A percentile compares a stretch with the other conserved stretches of the same genome.
Evolutionary conservation across 2,113 vertebrate genomes (phyloP).

Genomic region (Lepus americanus): DNA sequence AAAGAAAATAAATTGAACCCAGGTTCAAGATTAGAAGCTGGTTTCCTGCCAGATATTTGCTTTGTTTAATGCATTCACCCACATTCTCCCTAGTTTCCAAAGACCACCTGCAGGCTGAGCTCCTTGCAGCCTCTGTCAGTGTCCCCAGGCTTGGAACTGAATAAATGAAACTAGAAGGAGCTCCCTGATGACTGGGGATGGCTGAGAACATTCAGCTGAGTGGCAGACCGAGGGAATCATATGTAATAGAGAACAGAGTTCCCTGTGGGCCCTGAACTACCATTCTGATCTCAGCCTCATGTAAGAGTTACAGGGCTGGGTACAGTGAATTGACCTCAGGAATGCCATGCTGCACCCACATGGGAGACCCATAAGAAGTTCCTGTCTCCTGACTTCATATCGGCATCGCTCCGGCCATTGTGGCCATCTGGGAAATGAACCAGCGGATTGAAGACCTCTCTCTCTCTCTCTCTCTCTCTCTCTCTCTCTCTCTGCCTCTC

Average conservation of each 20-base stretch:
- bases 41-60: conserved; percentile 54
- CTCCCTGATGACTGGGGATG: conserved; percentile 13
- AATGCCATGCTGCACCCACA: not conserved
- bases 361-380: no score
- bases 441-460: no score
- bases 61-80: conserved; percentile 25
- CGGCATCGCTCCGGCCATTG: no score
- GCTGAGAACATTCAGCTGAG: conserved; percentile 31
- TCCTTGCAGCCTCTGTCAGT: not conserved
- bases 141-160: not conserved
- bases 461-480: no score
- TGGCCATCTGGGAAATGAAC: no score
- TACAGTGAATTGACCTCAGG: not conserved
- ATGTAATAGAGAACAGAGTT: conserved; percentile 24
- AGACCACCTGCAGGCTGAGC: conserved; percentile 47
- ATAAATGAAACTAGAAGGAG: conserved; percentile 50
- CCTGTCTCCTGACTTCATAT: no score
- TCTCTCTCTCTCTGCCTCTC: no score
- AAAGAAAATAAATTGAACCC: conserved; percentile 57
- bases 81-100: conserved; percentile 51
- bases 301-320: not conserved
- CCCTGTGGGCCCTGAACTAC: not conserved
- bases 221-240: conserved; percentile 5
- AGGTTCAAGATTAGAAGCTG: conserved; percentile 37
- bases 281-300: not conserved